Percentiles rank a stretch among this genome's conserved stretches.
These are phyloP conservation scores for Thereuonema tuberculata DNA, from an alignment of 1,140 invertebrate species.

Conservation along the genomic window DNA sequence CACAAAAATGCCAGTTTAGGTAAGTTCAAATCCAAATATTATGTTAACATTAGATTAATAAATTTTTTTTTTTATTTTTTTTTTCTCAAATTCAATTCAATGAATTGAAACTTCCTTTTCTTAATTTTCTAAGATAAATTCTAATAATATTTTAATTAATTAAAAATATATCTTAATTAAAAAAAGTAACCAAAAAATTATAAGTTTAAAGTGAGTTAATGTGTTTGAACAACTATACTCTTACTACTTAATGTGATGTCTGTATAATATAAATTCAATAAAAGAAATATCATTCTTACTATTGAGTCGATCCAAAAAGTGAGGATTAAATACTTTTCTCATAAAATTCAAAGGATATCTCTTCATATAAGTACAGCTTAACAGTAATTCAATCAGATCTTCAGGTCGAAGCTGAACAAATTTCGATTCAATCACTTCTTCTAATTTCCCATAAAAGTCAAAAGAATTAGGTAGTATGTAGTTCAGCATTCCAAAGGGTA, in stretches of 20 bases:
- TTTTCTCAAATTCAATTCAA: too few species aligned
- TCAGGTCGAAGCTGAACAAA: slow-evolving; percentile 44
- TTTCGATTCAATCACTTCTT: slow-evolving; percentile 40
- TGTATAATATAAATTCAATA: too few species aligned
- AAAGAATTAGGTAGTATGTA: slow-evolving; percentile 38
- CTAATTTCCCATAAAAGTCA: slow-evolving; percentile 45
- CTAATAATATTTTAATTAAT: too few species aligned
- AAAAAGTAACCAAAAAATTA: too few species aligned
- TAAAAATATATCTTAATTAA: too few species aligned
- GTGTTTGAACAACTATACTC: slow-evolving; percentile 7
- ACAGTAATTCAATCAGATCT: slow-evolving; percentile 44
- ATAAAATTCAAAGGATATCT: slow-evolving; percentile 49
- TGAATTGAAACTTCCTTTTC: too few species aligned
- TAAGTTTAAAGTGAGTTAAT: background rate
- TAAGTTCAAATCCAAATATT: too few species aligned
- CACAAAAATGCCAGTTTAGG: too few species aligned
- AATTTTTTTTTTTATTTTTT: too few species aligned
- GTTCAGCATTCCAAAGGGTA: slow-evolving; percentile 46
- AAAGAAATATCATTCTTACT: slow-evolving; percentile 22
- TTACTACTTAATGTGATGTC: background rate
- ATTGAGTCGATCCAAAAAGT: slow-evolving; percentile 45
- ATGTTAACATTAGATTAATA: too few species aligned
- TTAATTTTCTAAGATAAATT: too few species aligned
- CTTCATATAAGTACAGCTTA: slow-evolving; percentile 48
- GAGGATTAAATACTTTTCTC: slow-evolving; percentile 43